Conservation (phyloP, 2,113 vertebrate genomes). For the Patagioenas fasciata region DNA sequence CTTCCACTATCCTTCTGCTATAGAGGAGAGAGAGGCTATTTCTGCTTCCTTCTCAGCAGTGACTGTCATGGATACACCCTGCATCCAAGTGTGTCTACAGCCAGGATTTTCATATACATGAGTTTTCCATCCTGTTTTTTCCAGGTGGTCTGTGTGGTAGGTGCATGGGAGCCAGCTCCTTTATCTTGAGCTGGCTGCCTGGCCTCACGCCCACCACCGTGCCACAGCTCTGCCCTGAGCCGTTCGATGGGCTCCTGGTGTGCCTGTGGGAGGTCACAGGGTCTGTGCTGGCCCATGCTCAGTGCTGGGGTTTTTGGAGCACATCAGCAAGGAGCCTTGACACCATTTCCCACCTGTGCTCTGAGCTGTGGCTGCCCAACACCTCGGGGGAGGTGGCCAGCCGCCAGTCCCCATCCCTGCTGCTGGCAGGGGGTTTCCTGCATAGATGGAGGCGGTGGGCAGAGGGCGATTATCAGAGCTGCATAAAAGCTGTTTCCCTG, state of each 20-base stretch:
- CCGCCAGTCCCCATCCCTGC: neutral
- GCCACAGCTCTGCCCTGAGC: neutral
- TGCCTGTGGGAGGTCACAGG: fast-evolving
- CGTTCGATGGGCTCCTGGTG: neutral
- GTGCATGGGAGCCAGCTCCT: neutral
- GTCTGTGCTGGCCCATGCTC: neutral
- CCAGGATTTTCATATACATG: neutral
- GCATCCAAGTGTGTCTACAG: neutral
- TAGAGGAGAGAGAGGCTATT: neutral
- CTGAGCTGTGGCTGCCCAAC: neutral
- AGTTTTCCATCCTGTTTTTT: neutral
- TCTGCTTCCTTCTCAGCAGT: neutral
- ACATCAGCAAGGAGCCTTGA: neutral
- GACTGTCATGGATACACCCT: neutral
- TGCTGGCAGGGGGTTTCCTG: neutral
- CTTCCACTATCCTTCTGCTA: neutral
- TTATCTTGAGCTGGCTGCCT: neutral
- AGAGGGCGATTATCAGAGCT: neutral
- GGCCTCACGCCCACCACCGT: neutral
- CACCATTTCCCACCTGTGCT: neutral
- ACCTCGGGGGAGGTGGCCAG: neutral
- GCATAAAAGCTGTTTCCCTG: conserved; percentile 24
- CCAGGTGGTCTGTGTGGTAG: fast-evolving
- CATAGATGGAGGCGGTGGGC: neutral
- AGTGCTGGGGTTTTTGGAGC: neutral